Conservation (phyloP, 2,888 invertebrate species). For the Actias luna region DNA sequence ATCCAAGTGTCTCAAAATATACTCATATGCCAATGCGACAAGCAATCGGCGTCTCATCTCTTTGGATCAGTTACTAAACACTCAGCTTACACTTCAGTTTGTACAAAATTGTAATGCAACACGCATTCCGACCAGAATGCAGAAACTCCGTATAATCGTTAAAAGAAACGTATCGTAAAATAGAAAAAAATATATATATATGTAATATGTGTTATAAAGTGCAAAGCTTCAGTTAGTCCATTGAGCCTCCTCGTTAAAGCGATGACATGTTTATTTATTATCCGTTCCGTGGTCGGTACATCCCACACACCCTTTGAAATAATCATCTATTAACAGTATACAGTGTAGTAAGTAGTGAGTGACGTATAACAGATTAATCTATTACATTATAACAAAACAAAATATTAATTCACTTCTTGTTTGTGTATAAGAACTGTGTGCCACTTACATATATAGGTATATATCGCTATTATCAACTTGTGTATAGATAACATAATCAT, state of each 20-base stretch:
- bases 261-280: constrained; percentile 48
- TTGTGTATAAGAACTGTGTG: constrained; percentile 58
- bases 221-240: constrained; percentile 57
- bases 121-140: constrained; percentile 32
- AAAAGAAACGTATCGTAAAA: constrained; percentile 30
- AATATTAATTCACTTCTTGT: constrained; percentile 54
- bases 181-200: constrained; percentile 38
- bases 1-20: constrained; percentile 35
- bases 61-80: constrained; percentile 67
- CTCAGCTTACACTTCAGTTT: constrained; percentile 49
- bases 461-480: constrained; percentile 68
- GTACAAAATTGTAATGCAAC: constrained; percentile 29
- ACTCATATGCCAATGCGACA: constrained; percentile 41
- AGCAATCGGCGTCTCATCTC: constrained; percentile 46
- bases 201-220: constrained; percentile 41
- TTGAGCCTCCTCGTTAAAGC: constrained; percentile 70
- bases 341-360: constrained; percentile 46
- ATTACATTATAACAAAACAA: constrained; percentile 74
- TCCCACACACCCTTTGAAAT: constrained; percentile 67
- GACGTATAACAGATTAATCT: constrained; percentile 69
- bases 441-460: constrained; percentile 42
- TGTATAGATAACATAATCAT: constrained; percentile 71
- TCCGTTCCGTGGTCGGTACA: constrained; percentile 50
- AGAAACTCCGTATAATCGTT: constrained; percentile 49
- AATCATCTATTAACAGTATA: constrained; percentile 54